Percentiles rank a stretch among this genome's conserved stretches.
phyloP scores from a whole-genome alignment of 2,797 vertebrate genomes.

The Natrix natrix region DNA sequence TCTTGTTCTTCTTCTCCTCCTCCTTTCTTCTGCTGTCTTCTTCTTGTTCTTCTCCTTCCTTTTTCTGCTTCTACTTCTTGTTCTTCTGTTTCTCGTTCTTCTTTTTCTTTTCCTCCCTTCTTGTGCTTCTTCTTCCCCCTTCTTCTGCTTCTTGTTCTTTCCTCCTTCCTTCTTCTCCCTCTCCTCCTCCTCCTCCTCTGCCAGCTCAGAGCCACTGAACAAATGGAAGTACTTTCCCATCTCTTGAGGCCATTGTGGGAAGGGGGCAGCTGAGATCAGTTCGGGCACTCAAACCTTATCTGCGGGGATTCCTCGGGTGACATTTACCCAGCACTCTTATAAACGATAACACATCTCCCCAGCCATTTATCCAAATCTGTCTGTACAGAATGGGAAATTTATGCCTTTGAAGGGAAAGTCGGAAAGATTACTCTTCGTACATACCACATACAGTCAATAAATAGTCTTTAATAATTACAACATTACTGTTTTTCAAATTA shows the following conservation, averaged over 20 bases:
- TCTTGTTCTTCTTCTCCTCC: fast-evolving
- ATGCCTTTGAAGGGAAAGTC: background rate
- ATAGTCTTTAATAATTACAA: background rate
- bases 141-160: too few species aligned
- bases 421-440: background rate
- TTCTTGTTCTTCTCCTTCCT: fast-evolving
- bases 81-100: fast-evolving
- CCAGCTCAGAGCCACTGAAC: background rate
- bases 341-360: background rate
- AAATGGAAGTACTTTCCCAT: background rate
- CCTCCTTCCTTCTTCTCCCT: background rate
- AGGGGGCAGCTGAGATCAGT: background rate
- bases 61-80: fast-evolving
- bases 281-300: background rate
- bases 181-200: background rate
- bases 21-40: fast-evolving
- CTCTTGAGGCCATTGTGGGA: background rate
- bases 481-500: background rate
- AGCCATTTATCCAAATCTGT: background rate
- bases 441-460: background rate
- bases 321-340: background rate
- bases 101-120: too few species aligned
- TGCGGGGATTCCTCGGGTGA: background rate
- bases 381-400: background rate
- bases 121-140: too few species aligned